These are phyloP conservation scores for Hyles euphorbiae DNA, from an alignment of 1,140 invertebrate genomes.

Conservation along the genomic window DNA sequence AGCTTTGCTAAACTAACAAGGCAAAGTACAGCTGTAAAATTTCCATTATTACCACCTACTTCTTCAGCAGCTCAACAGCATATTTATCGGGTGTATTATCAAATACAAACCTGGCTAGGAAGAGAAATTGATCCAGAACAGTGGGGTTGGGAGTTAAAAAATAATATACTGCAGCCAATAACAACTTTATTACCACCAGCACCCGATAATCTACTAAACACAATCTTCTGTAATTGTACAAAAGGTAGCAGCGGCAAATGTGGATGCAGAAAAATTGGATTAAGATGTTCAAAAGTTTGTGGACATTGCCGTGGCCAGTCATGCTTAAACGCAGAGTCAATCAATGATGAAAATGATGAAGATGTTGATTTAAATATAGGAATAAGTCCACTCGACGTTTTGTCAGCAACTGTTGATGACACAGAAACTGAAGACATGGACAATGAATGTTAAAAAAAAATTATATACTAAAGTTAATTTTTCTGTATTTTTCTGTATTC, in stretches of 20 bases:
- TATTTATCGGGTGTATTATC: background rate
- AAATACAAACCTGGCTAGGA: conserved; percentile 1
- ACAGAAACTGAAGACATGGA: no score
- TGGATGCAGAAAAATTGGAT: background rate
- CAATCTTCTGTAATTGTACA: conserved; percentile 1
- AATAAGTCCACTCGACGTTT: no score
- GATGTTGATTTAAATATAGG: no score
- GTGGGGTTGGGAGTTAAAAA: conserved; percentile 6
- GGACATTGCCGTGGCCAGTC: background rate
- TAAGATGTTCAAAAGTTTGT: background rate
- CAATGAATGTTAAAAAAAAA: no score
- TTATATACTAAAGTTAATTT: no score
- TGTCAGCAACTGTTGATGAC: no score
- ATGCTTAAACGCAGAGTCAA: conserved; percentile 6
- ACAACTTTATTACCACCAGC: conserved; percentile 1
- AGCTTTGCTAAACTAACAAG: no score
- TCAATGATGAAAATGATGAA: no score
- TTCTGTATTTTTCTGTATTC: no score
- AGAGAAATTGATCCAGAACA: background rate
- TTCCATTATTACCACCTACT: no score
- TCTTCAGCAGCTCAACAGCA: background rate
- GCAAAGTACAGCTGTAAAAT: no score
- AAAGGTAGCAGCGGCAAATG: background rate
- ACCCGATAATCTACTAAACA: background rate
- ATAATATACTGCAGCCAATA: conserved; percentile 5